Percentiles rank a stretch among this genome's conserved stretches.
Evolutionary conservation across 2,113 vertebrate species (phyloP).

Genomic region (Antechinus flavipes): DNA sequence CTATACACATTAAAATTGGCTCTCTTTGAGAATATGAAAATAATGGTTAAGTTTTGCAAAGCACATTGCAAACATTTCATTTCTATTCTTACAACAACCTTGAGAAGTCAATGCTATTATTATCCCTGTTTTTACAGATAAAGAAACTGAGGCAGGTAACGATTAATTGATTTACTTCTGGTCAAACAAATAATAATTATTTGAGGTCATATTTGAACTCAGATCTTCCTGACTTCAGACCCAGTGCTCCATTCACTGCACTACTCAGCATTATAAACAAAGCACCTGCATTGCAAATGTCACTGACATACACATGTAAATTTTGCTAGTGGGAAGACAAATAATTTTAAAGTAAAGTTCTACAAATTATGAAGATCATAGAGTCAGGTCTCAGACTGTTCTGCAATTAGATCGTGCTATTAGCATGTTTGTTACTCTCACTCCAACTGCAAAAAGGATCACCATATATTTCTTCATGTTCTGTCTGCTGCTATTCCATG

Average conservation of each 20-base stretch:
- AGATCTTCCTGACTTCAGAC: neutral
- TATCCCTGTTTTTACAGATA: neutral
- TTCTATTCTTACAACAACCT: neutral
- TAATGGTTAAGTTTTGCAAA: neutral
- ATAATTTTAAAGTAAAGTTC: neutral
- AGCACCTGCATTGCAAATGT: neutral
- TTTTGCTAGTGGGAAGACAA: neutral
- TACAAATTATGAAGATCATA: neutral
- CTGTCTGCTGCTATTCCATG: neutral
- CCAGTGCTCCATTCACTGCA: neutral
- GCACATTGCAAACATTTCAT: no score
- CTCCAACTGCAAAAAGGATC: neutral
- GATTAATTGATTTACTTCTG: neutral
- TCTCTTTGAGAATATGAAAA: neutral
- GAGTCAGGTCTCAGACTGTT: neutral
- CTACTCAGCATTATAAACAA: neutral
- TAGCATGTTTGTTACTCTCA: neutral
- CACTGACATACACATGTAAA: neutral
- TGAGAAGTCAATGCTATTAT: neutral
- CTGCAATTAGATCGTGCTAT: neutral
- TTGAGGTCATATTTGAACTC: neutral
- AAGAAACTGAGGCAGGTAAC: neutral
- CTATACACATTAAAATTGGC: neutral
- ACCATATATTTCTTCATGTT: neutral
- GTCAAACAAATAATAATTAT: neutral